A percentile compares a stretch with the other conserved stretches of the same genome.
Evolutionary conservation across 2,113 vertebrate species (phyloP).

Genomic region (Ciconia maguari): DNA sequence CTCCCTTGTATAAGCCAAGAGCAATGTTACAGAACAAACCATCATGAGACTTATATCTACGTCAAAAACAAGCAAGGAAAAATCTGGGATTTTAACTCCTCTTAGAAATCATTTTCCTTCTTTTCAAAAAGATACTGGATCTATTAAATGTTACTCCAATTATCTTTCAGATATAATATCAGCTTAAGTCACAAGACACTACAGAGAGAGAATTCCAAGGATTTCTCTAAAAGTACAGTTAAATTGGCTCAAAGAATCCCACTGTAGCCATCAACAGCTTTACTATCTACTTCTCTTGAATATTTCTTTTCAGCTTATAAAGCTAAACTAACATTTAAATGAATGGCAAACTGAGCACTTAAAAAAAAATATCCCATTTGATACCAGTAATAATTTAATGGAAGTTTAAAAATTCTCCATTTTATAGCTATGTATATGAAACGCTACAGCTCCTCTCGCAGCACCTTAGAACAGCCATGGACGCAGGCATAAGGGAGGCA

Average conservation of each 20-base stretch:
- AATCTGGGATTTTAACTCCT: background rate
- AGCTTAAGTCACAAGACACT: background rate
- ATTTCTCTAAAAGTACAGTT: background rate
- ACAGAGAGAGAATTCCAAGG: background rate
- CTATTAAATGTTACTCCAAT: background rate
- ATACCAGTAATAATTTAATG: background rate
- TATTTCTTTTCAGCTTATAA: background rate
- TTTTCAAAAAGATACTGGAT: background rate
- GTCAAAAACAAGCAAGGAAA: background rate
- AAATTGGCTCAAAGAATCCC: background rate
- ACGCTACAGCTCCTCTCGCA: background rate
- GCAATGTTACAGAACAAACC: background rate
- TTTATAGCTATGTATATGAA: fast-evolving
- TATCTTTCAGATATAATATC: background rate
- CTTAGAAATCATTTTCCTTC: background rate
- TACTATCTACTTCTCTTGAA: background rate
- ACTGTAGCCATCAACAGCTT: background rate
- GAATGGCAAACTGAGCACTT: background rate
- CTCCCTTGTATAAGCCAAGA: background rate
- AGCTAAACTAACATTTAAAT: background rate
- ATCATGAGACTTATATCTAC: background rate
- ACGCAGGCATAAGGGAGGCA: fast-evolving
- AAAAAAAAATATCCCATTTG: background rate
- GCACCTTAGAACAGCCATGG: background rate
- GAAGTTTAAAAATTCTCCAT: background rate